Percentiles rank a stretch among this genome's conserved stretches.
Conservation (phyloP, 2,113 vertebrate genomes). For the Centrocercus urophasianus region DNA sequence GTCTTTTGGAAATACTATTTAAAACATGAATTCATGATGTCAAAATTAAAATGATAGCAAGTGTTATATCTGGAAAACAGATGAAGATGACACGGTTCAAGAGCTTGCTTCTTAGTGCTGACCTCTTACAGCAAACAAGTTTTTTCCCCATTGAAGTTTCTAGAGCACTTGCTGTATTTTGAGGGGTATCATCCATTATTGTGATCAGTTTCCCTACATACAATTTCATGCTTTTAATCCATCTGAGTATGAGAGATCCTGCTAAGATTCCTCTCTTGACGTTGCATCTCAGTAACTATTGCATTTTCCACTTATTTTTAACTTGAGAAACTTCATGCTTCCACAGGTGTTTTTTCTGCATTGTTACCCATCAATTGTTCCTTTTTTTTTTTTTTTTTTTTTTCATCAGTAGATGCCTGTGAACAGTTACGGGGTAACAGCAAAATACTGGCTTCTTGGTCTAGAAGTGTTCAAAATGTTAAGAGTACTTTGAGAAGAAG, state of each 20-base stretch:
- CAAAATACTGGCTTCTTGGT: background rate
- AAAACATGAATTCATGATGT: background rate
- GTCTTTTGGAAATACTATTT: background rate
- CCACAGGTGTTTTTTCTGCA: background rate
- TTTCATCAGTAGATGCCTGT: background rate
- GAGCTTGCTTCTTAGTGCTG: accelerated
- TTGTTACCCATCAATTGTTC: background rate
- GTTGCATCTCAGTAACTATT: background rate
- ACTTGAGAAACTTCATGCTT: background rate
- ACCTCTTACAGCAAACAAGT: background rate
- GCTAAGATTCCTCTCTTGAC: background rate
- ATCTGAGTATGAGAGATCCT: background rate
- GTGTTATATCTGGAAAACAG: background rate
- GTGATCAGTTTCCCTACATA: background rate
- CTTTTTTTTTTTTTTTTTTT: background rate
- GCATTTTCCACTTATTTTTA: background rate
- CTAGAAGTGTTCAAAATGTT: background rate
- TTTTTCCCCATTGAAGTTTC: background rate
- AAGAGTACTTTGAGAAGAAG: background rate
- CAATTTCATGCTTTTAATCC: background rate
- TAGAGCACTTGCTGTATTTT: background rate
- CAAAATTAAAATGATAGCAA: background rate
- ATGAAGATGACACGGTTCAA: background rate
- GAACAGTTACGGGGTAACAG: background rate
- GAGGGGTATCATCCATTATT: background rate